Evolutionary conservation across 2,888 invertebrate species (phyloP), one percentile per base, ranked within the genome.

Genomic region (Rhagium mordax): DNA sequence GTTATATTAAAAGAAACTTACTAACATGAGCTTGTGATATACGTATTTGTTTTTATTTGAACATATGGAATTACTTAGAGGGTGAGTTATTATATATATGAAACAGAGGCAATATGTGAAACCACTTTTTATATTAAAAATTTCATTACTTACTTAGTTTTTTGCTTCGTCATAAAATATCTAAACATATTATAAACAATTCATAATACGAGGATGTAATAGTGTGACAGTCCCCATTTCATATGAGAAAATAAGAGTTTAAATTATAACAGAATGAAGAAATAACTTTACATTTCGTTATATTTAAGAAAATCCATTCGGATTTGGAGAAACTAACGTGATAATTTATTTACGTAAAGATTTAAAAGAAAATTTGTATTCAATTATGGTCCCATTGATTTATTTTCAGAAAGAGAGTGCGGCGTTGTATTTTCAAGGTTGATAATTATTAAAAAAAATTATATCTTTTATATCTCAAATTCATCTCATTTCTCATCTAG

Each of bases 31-130:
- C 20, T 33, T 15, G 21, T 66, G 55, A 66, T 33, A 33, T n/a
- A 33, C 20, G 29, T 57, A 57, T 67, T 67, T 67, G 67, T 67
- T 67, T 65, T 67, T 67, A 15, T 67, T 57, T 24, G 33, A 67
- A 67, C 67, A 67, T 27, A 57, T 67, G 67, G 67, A 51, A 48
- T 24, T 67, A 47, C 55, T 67, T 67, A 67, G 55, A 20, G 7
- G 67, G 57, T 67, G 67, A 67, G 67, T 67, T 67, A 67, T 10
- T 41, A 18, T 29, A 24, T 18, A 41, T 21, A 57, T 57, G 41
- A 16, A 6, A 51, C 6, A 24, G 55, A 67, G 41, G 55, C 55
- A 67, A 67, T 67, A 67, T 67, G 67, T 67, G 67, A 67, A 61
- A 57, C 57, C 20, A 57, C 47, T 41, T 48, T 41, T 33, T 47